Percentiles rank a stretch among this genome's conserved stretches.
These are phyloP conservation scores for Caradrina kadenii DNA, from an alignment of 2,888 invertebrate genomes.

Conservation along the genomic window DNA sequence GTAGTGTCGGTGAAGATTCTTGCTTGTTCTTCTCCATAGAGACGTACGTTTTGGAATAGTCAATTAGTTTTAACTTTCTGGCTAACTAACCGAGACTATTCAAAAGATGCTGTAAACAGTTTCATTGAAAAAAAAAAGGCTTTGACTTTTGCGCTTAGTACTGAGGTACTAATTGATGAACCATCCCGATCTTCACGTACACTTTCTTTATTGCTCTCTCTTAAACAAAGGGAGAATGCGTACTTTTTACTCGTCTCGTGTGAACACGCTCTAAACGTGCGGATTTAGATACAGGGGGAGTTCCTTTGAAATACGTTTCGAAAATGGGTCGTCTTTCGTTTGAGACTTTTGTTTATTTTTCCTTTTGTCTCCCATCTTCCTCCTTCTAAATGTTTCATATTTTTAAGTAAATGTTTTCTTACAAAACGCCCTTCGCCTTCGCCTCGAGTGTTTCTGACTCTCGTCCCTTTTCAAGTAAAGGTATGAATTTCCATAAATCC, in stretches of 20 bases:
- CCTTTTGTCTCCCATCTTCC: conserved; percentile 50
- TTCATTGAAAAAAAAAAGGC: no score
- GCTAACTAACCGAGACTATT: no score
- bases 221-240: background rate
- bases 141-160: no score
- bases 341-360: conserved; percentile 58
- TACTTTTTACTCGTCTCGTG: conserved; percentile 23
- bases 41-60: no score
- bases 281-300: conserved; percentile 61
- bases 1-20: no score
- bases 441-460: conserved; percentile 30
- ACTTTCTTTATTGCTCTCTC: background rate
- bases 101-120: no score
- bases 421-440: conserved; percentile 18
- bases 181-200: background rate
- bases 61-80: no score
- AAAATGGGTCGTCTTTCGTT: conserved; percentile 65
- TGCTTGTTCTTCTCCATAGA: no score
- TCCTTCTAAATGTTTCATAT: conserved; percentile 59
- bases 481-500: conserved; percentile 52
- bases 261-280: conserved; percentile 42
- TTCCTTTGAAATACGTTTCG: conserved; percentile 63
- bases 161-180: background rate
- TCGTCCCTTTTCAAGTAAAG: conserved; percentile 37
- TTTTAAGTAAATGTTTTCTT: conserved; percentile 61